Conservation (phyloP, 2,888 invertebrate species). For the Periphyllus acericola region DNA sequence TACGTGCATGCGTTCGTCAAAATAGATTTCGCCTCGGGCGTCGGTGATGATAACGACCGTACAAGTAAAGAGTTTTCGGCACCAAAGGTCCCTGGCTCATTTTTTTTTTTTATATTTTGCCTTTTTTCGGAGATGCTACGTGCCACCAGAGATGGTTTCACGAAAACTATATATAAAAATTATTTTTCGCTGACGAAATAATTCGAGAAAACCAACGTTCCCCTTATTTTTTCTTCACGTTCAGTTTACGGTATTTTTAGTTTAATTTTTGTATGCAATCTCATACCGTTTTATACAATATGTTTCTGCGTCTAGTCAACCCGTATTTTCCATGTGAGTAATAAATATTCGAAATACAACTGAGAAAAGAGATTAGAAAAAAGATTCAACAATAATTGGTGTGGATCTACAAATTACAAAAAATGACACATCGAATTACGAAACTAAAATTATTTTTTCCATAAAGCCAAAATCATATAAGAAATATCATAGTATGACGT, state of each 20-base stretch:
- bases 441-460: neutral
- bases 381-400: neutral
- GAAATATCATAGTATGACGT: neutral
- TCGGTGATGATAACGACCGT: conserved; percentile 4
- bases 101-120: conserved; percentile 9
- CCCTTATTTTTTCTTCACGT: neutral
- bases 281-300: neutral
- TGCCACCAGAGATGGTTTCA: neutral
- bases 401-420: neutral
- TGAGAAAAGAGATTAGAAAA: neutral
- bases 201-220: neutral
- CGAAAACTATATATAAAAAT: neutral
- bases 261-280: neutral
- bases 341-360: neutral
- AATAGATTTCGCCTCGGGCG: conserved; percentile 20
- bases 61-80: neutral
- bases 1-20: neutral
- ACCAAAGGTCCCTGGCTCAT: neutral
- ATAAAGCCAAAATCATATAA: neutral
- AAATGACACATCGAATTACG: neutral
- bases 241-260: neutral
- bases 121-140: neutral
- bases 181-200: neutral
- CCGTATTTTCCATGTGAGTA: neutral
- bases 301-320: neutral